phyloP scores from a whole-genome alignment of 2,888 invertebrate genomes.

The Polietes domitor region DNA sequence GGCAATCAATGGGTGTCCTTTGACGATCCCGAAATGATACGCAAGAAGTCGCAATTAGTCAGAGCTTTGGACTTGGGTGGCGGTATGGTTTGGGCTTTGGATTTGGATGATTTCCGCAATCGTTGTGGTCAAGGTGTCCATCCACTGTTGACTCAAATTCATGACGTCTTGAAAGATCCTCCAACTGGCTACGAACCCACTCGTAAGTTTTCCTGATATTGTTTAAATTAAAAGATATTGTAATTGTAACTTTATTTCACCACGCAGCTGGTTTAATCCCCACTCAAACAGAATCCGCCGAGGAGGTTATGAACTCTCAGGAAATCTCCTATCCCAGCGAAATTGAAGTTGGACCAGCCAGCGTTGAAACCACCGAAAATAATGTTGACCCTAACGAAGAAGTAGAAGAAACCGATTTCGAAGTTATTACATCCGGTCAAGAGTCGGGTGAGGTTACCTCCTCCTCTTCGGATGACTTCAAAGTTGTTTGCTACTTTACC shows the following conservation, averaged over 20 bases:
- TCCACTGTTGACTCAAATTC: conserved; percentile 90
- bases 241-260: neutral
- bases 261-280: conserved; percentile 70
- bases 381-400: conserved; percentile 73
- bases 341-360: conserved; percentile 66
- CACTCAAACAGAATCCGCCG: conserved; percentile 69
- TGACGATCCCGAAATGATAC: conserved; percentile 91
- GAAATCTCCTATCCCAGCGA: conserved; percentile 71
- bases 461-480: conserved; percentile 82
- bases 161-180: conserved; percentile 85
- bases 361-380: too few relatives aligned
- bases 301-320: conserved; percentile 70
- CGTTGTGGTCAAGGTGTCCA: conserved; percentile 90
- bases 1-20: conserved; percentile 96
- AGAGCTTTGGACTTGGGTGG: conserved; percentile 90
- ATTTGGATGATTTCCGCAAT: conserved; percentile 92
- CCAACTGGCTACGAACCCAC: conserved; percentile 73
- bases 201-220: conserved; percentile 70
- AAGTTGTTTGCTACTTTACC: conserved; percentile 94
- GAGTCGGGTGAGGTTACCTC: conserved; percentile 30
- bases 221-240: neutral
- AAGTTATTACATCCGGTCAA: conserved; percentile 22
- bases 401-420: conserved; percentile 72
- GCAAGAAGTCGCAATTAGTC: conserved; percentile 89
- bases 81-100: conserved; percentile 95